phyloP scores from a whole-genome alignment of 23 tunicate species.

The Phallusia fumigata region DNA sequence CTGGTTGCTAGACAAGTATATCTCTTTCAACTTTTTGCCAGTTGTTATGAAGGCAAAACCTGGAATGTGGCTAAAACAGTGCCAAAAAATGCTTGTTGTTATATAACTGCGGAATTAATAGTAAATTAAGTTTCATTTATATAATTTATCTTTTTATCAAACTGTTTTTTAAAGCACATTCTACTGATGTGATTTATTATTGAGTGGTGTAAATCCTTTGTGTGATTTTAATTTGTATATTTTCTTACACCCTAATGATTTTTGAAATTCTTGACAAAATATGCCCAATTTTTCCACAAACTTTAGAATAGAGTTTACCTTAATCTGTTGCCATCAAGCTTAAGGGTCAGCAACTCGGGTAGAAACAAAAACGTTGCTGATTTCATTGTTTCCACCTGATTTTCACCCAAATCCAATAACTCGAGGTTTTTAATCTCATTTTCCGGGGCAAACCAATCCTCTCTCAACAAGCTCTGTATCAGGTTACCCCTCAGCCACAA shows the following conservation, averaged over 20 bases:
- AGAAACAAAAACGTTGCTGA: constrained; percentile 57
- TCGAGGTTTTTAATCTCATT: constrained; percentile 33
- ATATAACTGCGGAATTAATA: no score
- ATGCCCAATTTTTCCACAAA: no score
- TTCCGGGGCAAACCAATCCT: constrained; percentile 49
- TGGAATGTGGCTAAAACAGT: constrained; percentile 35
- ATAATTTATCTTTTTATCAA: no score
- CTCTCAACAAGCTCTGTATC: constrained; percentile 18
- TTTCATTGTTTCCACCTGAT: constrained; percentile 41
- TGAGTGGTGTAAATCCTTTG: no score
- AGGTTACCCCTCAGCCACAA: constrained; percentile 42
- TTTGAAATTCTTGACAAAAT: no score
- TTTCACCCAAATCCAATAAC: constrained; percentile 49
- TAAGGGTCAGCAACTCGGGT: constrained; percentile 36
- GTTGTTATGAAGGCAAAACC: constrained; percentile 50
- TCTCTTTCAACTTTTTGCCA: constrained; percentile 45
- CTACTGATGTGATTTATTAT: no score
- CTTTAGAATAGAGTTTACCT: no score
- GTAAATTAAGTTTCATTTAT: no score
- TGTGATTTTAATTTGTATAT: no score
- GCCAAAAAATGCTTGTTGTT: no score
- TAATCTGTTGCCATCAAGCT: constrained; percentile 41
- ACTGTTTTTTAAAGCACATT: no score
- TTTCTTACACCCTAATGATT: no score
- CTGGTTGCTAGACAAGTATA: constrained; percentile 41